These are phyloP conservation scores for Prenolepis imparis DNA, from an alignment of 2,888 invertebrate species.

Conservation along the genomic window DNA sequence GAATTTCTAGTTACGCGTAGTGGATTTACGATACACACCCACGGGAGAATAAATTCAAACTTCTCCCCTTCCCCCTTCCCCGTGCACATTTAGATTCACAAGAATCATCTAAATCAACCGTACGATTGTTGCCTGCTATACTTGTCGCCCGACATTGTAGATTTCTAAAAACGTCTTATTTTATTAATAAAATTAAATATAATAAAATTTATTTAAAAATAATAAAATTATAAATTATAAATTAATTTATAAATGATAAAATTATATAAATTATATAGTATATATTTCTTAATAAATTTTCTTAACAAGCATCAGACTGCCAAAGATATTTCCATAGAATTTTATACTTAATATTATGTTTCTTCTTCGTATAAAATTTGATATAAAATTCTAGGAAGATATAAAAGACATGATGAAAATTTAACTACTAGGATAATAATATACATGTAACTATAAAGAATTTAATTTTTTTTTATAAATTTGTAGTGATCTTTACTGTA, in stretches of 20 bases:
- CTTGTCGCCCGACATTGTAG: conserved; percentile 2
- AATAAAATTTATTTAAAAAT: too few relatives aligned
- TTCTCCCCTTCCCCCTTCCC: conserved; percentile 5
- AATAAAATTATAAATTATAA: conserved; percentile 11
- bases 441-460: neutral
- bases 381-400: neutral
- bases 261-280: neutral
- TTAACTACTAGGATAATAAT: neutral
- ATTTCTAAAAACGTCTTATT: neutral
- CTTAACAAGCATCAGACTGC: neutral
- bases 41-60: conserved; percentile 44
- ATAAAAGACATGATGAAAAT: neutral
- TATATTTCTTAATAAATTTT: conserved; percentile 33
- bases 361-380: neutral
- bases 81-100: conserved; percentile 42
- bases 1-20: conserved; percentile 45
- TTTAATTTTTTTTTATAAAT: conserved; percentile 5
- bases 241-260: neutral
- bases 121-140: neutral
- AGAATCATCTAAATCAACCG: conserved; percentile 47
- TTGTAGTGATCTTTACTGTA: neutral
- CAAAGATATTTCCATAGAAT: neutral
- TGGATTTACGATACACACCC: conserved; percentile 49
- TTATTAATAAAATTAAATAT: too few relatives aligned
- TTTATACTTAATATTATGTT: neutral